Conservation (phyloP, 1,140 invertebrate genomes). For the Sarcophaga peregrina region DNA sequence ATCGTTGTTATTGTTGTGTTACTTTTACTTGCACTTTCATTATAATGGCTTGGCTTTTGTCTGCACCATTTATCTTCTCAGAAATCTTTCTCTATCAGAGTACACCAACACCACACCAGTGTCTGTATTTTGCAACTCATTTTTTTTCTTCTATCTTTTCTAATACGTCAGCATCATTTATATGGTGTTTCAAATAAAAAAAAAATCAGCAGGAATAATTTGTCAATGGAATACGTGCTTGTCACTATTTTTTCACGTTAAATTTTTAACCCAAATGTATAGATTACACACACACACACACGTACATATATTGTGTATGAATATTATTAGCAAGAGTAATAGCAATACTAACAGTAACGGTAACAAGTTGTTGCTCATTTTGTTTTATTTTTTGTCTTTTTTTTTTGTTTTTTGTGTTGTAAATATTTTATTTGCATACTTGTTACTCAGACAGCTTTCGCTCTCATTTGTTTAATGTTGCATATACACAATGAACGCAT, state of each 20-base stretch:
- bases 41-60: not conserved
- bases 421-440: constrained; percentile 29
- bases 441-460: constrained; percentile 36
- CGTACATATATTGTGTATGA: no score
- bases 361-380: no score
- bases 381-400: not conserved
- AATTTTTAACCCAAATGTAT: not conserved
- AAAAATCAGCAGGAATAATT: constrained; percentile 25
- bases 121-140: constrained; percentile 27
- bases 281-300: no score
- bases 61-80: not conserved
- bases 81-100: not conserved
- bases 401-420: not conserved
- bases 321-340: no score
- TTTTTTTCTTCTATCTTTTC: not conserved
- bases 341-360: no score
- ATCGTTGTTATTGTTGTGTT: not conserved
- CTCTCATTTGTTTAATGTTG: constrained; percentile 38
- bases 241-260: not conserved
- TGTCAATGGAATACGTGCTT: constrained; percentile 35
- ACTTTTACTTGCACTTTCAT: constrained; percentile 40
- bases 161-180: constrained; percentile 9
- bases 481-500: not conserved
- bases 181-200: not conserved
- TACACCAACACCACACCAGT: not conserved